Percentiles rank a stretch among this genome's conserved stretches.
Evolutionary conservation across 2,888 invertebrate genomes (phyloP).

Genomic region (Danaus chrysippus): DNA sequence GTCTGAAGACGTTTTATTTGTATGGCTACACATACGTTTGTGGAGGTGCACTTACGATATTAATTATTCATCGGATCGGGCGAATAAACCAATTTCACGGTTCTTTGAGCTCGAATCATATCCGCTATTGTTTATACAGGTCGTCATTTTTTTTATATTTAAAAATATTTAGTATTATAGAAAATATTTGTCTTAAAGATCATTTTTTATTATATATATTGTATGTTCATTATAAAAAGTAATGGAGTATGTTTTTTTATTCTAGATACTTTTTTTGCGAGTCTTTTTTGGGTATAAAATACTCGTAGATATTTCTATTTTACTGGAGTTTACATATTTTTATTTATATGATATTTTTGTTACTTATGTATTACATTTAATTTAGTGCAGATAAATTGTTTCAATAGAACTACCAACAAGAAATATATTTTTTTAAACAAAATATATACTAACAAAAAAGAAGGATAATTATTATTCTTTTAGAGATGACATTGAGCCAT

Average conservation of each 20-base stretch:
- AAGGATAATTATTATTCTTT: no score
- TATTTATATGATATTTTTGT: conserved; percentile 23
- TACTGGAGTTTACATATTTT: no score
- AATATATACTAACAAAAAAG: no score
- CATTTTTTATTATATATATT: background rate
- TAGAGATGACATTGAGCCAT: no score
- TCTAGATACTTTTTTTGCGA: no score
- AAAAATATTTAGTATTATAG: no score
- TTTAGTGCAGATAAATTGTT: background rate
- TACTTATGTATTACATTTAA: conserved; percentile 8
- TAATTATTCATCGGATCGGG: conserved; percentile 79
- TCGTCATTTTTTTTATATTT: conserved; percentile 1
- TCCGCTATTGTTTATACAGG: conserved; percentile 55
- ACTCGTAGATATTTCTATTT: no score
- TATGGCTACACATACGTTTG: conserved; percentile 15
- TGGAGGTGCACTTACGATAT: conserved; percentile 61
- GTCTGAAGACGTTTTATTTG: conserved; percentile 22
- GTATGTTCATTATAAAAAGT: no score
- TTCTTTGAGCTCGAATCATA: conserved; percentile 74
- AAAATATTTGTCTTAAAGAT: background rate
- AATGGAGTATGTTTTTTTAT: no score
- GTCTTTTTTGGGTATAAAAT: no score
- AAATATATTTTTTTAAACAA: no score
- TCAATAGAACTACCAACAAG: background rate
- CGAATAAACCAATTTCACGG: conserved; percentile 79